Base-by-base conservation (phyloP, 2,888 invertebrate species). In the Timandra comae region DNA sequence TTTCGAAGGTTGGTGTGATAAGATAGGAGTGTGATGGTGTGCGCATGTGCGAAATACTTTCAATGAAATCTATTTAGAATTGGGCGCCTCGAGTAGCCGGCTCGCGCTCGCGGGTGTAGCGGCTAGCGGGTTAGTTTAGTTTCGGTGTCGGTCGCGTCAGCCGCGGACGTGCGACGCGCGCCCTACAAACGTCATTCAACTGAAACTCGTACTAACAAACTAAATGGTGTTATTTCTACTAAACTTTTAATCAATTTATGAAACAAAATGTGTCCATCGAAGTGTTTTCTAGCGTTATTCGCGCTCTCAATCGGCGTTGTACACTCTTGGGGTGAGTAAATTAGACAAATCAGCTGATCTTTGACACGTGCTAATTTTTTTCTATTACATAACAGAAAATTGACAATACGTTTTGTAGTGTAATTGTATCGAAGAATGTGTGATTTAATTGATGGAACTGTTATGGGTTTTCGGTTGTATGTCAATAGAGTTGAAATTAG, bases 401-500 rank as follows among this genome's bases (percentile, higher is more conserved):
- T 39, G 29, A 16, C 16, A 5, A 16, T 16, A 6, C 16, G 16
- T 16, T 16, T 3, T 16, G 16, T 16, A n/a, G 28, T 13, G 31
- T 10, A 29, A 27, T 47, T 37, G 12, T 33, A 27, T 31, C 31
- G 30, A 38, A 29, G 29, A 37, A 30, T 39, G 34, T 35, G 38
- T n/a, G 30, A 33, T 33, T 38, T 33, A 35, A 30, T 24, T 29
- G 35, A 34, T 43, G 33, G 34, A 28, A 44, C 39, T 35, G 43
- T 34, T 21, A 25, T 29, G n/a, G n/a, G 30, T 39, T 38, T 44
- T 37, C 44, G 42, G 48, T 49, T 47, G 49, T 53, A 50, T 63
- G 76, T 78, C 71, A 57, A 69, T 81, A 82, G 72, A 79, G 71
- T 74, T 71, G 69, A 70, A 78, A 64, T 75, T 86, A 58, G 87